These are phyloP conservation scores for Drosophila prolongata DNA, from an alignment of 2,888 invertebrate genomes.

Conservation along the genomic window DNA sequence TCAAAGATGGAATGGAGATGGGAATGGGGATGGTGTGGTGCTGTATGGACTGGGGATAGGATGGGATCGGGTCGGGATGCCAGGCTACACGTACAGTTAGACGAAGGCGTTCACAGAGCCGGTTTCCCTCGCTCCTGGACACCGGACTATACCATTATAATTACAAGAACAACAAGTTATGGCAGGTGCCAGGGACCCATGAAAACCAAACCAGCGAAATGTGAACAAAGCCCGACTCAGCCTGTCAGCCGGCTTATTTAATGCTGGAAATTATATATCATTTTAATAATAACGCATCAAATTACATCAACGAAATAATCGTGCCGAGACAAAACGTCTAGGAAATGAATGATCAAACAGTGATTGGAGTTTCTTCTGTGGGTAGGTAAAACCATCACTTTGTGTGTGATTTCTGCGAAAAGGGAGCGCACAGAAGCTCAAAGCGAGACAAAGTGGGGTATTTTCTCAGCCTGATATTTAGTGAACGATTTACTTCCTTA, in stretches of 20 bases:
- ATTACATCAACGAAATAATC: constrained; percentile 50
- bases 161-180: constrained; percentile 65
- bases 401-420: constrained; percentile 8
- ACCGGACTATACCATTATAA: constrained; percentile 56
- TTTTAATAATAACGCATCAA: constrained; percentile 73
- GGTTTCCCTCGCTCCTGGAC: constrained; percentile 51
- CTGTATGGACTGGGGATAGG: constrained; percentile 4
- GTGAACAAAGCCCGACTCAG: constrained; percentile 41
- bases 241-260: constrained; percentile 38
- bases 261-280: constrained; percentile 70
- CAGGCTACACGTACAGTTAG: constrained; percentile 61
- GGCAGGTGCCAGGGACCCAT: constrained; percentile 58
- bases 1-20: constrained; percentile 47
- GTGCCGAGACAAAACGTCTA: constrained; percentile 46
- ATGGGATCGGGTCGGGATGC: constrained; percentile 42
- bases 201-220: constrained; percentile 32
- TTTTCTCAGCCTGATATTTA: constrained; percentile 18
- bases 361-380: constrained; percentile 4
- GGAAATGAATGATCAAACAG: constrained; percentile 55
- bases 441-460: constrained; percentile 14
- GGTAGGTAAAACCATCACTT: constrained; percentile 6
- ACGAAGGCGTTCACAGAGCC: constrained; percentile 47
- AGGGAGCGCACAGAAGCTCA: constrained; percentile 26
- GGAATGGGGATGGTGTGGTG: constrained; percentile 1
- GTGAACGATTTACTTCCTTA: constrained; percentile 6